Evolutionary conservation across 2,888 invertebrate species (phyloP), one percentile per base, ranked within the genome.

Genomic region (Cremastinae sp.): DNA sequence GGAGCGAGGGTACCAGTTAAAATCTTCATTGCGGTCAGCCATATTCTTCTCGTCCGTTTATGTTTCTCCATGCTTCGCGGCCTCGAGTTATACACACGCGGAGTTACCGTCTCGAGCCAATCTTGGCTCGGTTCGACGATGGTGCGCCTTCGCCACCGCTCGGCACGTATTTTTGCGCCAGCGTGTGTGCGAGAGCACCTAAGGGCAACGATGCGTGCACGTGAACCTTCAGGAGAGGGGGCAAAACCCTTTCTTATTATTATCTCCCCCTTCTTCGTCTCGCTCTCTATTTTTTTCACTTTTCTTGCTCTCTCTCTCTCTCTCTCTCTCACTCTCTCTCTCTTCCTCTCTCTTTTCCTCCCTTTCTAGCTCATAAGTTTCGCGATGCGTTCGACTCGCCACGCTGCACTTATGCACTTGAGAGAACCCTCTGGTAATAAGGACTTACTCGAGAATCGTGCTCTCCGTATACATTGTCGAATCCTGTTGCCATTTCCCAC

Each of bases 1-100:
- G 70, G 78, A 75, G 75, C 77, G 79, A 83, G 81, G 84, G 83
- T 85, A 85, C 84, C 81, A 84, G 86, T 87, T 88, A 88, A 88
- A 88, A 88, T 87, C 86, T 87, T 87, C 87, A 88, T 88, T 86
- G 87, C 85, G 85, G 86, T 87, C 85, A 83, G 85, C 85, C 87
- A 87, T 87, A 86, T 85, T 87, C 85, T 82, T 85, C 28, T 28
- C 82, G 80, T 79, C 65, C 72, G 81, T 81, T 69, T 78, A 74
- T 79, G 77, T 82, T 79, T 78, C 72, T 74, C 75, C 81, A 79
- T 76, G 74, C 79, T 81, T 78, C 81, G 64, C 72, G 75, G 71
- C 71, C 71, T 78, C 72, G 71, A 75, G 75, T 75, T 75, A 69
- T 74, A 53, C 51, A 66, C 73, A 43, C 58, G 38, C 34, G 43